These are phyloP conservation scores for Phyllostomus discolor DNA, from an alignment of 2,113 vertebrate species.

Conservation along the genomic window DNA sequence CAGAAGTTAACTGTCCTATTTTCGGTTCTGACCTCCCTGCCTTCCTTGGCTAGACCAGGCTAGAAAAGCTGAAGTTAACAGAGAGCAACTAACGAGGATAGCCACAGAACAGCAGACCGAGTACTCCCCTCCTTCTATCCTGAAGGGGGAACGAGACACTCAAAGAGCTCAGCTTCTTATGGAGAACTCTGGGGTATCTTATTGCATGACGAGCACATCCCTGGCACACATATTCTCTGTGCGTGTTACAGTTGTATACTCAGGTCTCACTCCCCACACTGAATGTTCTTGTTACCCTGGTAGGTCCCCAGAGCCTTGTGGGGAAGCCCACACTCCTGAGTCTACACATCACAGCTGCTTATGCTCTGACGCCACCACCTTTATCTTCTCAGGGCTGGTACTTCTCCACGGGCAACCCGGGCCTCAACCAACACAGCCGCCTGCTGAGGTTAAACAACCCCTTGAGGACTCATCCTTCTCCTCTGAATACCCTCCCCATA, in stretches of 20 bases:
- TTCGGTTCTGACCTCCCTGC: background rate
- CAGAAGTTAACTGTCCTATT: background rate
- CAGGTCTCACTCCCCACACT: background rate
- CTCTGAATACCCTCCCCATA: too few species aligned
- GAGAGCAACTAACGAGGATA: background rate
- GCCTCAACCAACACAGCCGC: too few species aligned
- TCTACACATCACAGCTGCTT: too few species aligned
- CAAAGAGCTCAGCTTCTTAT: background rate
- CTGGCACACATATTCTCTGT: background rate
- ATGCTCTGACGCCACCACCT: too few species aligned
- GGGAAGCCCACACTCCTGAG: too few species aligned
- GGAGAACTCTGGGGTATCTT: background rate
- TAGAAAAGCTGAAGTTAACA: background rate
- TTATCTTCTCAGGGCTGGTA: too few species aligned
- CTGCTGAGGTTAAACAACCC: too few species aligned
- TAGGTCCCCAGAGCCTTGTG: too few species aligned
- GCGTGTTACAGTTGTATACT: background rate
- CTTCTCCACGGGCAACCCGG: too few species aligned
- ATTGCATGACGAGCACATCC: background rate
- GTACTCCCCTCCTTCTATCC: background rate
- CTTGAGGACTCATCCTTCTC: too few species aligned
- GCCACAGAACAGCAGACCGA: background rate
- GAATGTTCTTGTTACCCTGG: too few species aligned
- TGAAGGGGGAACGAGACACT: background rate
- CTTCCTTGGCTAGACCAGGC: background rate